Percentiles rank a stretch among this genome's conserved stretches.
phyloP scores from a whole-genome alignment of 2,113 vertebrate species.

The Sceloporus tristichus region DNA sequence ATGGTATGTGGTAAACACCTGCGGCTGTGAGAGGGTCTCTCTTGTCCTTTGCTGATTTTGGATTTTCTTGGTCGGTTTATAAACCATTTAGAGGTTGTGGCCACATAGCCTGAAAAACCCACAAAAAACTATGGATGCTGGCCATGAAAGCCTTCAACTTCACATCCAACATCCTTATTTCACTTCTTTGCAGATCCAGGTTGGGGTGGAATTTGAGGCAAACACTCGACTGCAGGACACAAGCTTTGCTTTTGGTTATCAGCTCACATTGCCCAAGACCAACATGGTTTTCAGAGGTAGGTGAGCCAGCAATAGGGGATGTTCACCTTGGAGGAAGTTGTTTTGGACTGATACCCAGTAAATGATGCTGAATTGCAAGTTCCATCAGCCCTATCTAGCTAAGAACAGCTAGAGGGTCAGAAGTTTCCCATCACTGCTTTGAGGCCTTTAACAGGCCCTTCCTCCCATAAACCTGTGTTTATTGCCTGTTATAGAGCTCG shows the following conservation, averaged over 20 bases:
- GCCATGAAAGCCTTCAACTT: no score
- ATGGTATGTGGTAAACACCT: no score
- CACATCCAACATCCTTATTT: no score
- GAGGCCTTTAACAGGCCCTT: not conserved
- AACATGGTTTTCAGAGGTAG: conserved; percentile 94
- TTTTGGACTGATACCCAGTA: no score
- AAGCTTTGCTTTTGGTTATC: conserved; percentile 94
- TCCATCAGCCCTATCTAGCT: fast-evolving
- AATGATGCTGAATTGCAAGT: not conserved
- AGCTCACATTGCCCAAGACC: conserved; percentile 91
- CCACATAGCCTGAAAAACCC: no score
- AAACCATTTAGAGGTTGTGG: no score
- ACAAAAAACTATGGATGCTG: no score
- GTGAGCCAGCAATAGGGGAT: conserved; percentile 62
- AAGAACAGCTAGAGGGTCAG: not conserved
- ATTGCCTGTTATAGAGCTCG: no score
- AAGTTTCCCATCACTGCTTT: not conserved
- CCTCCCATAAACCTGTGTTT: not conserved
- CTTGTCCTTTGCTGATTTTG: no score
- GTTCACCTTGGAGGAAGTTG: no score
- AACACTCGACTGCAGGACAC: conserved; percentile 95
- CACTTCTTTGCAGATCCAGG: conserved; percentile 85
- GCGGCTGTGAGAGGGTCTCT: not conserved
- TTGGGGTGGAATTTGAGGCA: conserved; percentile 97
- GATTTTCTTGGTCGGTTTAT: no score